Conservation (phyloP, 1,140 invertebrate species). For the Oreohelix idahoensis region DNA sequence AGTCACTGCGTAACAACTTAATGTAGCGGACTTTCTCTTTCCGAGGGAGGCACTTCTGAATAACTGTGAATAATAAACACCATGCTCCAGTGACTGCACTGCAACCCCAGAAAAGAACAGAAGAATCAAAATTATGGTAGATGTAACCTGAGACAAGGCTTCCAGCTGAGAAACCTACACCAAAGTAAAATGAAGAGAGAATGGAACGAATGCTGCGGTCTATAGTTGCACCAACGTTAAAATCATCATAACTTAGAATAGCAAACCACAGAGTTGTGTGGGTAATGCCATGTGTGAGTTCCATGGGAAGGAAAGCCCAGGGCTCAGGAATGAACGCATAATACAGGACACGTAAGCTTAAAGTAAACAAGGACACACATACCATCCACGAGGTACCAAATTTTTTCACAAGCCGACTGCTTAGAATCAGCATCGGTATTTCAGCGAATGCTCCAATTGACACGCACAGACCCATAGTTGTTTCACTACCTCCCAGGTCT, state of each 20-base stretch:
- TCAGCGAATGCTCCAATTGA: constrained; percentile 61
- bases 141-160: constrained; percentile 61
- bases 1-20: constrained; percentile 59
- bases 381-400: constrained; percentile 60
- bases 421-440: constrained; percentile 65
- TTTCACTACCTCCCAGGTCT: constrained; percentile 63
- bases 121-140: constrained; percentile 56
- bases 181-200: constrained; percentile 66
- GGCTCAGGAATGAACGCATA: constrained; percentile 65
- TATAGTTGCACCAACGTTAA: constrained; percentile 60
- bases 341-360: constrained; percentile 56
- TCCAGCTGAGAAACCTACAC: constrained; percentile 64
- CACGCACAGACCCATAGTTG: constrained; percentile 64
- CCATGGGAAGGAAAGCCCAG: constrained; percentile 65
- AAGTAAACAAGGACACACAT: constrained; percentile 53
- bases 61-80: constrained; percentile 58
- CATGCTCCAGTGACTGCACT: constrained; percentile 56
- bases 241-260: constrained; percentile 63
- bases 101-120: constrained; percentile 58
- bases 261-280: constrained; percentile 69
- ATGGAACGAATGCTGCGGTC: constrained; percentile 65
- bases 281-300: constrained; percentile 64
- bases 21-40: constrained; percentile 62
- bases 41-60: constrained; percentile 59
- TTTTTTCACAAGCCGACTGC: constrained; percentile 56